Evolutionary conservation across 2,797 vertebrate species (phyloP), one percentile per base, ranked within the genome.

Genomic region (Cetoscarus ocellatus): DNA sequence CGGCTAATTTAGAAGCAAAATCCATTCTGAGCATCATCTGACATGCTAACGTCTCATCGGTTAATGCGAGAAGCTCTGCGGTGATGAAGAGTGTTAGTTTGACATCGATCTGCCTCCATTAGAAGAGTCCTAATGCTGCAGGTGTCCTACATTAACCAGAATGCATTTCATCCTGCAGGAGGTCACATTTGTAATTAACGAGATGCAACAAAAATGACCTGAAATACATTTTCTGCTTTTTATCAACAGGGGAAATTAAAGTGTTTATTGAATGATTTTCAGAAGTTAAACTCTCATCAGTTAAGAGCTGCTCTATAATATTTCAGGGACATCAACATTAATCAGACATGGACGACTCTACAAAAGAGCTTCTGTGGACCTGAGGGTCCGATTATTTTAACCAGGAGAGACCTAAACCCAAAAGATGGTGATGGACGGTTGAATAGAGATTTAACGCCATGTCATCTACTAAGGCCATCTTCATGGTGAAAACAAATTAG

Each of bases 1-100:
- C 47, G 52, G 64, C 67, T 59, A 14, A 50, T 69, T 42, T 48
- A 12, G 57, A 49, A 52, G 14, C 40, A 27, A 56, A 48, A 35
- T 56, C 34, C 66, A 12, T 40, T n/a, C n/a, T 39, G 56, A 3
- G 0, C 14, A 10, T 67, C 17, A 55, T 45, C 15, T 18, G 57
- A 61, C 40, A 52, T 19, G 14, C 18, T 51, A 42, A 5, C 12
- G 34, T 40, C 57, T 60, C 65, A 38, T 12, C 39, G 3, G 40
- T 15, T n/a, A 39, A 14, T 6, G 49, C 13, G 27, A 11, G 35
- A 1, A 36, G 40, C 49, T n/a, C 9, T 39, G 5, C 3, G 2
- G 10, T 17, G 50, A 17, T 48, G 8, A 61, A 18, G 18, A 12
- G 1, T 27, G 36, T 27, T 2, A 9, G 8, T 8, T 39, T 17